Conservation (phyloP, 2,113 vertebrate species). For the Pyrgilauda ruficollis region DNA sequence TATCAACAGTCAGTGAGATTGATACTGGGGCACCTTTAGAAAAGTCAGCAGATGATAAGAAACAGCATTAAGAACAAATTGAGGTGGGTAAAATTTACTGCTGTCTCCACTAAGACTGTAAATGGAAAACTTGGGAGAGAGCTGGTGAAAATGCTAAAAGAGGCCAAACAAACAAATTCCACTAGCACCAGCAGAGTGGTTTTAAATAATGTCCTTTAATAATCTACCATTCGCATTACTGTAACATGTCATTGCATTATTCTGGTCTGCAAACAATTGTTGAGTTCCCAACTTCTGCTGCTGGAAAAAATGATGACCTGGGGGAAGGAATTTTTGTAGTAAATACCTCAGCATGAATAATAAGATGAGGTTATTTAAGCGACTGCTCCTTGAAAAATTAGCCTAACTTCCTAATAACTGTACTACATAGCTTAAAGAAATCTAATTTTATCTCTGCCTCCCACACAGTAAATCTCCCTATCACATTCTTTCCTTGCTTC, state of each 20-base stretch:
- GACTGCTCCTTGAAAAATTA: constrained; percentile 59
- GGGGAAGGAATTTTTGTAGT: constrained; percentile 42
- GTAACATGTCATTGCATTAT: constrained; percentile 18
- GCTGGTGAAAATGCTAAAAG: background rate
- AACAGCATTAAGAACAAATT: constrained; percentile 2
- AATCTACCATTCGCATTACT: constrained; percentile 3
- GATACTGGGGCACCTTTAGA: background rate
- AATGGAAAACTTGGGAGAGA: background rate
- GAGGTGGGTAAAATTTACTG: background rate
- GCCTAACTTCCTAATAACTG: constrained; percentile 57
- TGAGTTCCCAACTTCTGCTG: constrained; percentile 28
- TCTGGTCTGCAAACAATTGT: background rate
- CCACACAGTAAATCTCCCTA: constrained; percentile 59
- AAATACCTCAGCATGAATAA: constrained; percentile 61
- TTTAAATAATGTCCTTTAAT: constrained; percentile 37
- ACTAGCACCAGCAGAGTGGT: background rate
- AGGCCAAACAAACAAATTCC: constrained; percentile 27
- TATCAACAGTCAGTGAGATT: background rate
- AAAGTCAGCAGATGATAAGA: background rate
- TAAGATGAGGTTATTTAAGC: constrained; percentile 51
- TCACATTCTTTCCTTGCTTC: constrained; percentile 47
- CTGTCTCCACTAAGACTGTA: background rate
- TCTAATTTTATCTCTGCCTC: constrained; percentile 68
- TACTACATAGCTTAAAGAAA: constrained; percentile 61
- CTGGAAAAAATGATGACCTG: constrained; percentile 33